Base-by-base conservation (phyloP, 2,113 vertebrate genomes). In the Axis porcinus region DNA sequence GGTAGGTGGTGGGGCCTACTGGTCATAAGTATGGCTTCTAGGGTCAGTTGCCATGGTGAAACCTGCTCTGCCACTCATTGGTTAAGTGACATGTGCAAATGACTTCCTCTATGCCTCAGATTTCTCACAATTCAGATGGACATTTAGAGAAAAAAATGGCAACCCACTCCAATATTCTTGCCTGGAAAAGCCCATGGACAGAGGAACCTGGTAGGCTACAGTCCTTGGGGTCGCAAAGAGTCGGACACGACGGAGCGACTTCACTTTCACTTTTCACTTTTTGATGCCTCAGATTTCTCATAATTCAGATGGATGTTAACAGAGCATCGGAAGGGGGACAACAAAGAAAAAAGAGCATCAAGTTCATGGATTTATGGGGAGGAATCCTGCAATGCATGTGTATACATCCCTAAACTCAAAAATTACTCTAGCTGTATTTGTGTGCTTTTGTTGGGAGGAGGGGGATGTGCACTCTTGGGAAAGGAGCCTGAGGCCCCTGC, bases 61-160 rank as follows among this genome's bases (percentile, higher is more conserved):
- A 45, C 16, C 58, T 60, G 33, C 45, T 23, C 21, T 40, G 76
- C 36, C 36, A 6, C 50, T 85, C 43, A 6, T 1, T 5, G 6
- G 7, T n/a, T 79, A 36, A 82, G 15, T 25, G 93, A 40, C 7
- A 1, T 2, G 17, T 13, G 19, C 28, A 17, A 67, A 17, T 43
- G 64, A 78, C 30, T 76, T 25, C 36, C 40, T 47, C 16, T n/a
- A 0, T 30, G 54, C 27, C 36, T 86, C 60, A n/a, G 45, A 58
- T 81, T 94, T 78, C 85, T 97, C 14, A n/a, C 98, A 19, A 11
- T 62, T 95, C n/a, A 40, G 97, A 97, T 78, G 86, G 92, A 78
- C 40, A 40, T 64, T 45, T 50, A 12, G 47, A 50, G 47, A 3
- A 50, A 50, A 13, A 50, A 50, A 14, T 50, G 47, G 47, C 47